Evolutionary conservation across 2,113 vertebrate genomes (phyloP), one percentile per base, ranked within the genome.

Genomic region (Rissa tridactyla): DNA sequence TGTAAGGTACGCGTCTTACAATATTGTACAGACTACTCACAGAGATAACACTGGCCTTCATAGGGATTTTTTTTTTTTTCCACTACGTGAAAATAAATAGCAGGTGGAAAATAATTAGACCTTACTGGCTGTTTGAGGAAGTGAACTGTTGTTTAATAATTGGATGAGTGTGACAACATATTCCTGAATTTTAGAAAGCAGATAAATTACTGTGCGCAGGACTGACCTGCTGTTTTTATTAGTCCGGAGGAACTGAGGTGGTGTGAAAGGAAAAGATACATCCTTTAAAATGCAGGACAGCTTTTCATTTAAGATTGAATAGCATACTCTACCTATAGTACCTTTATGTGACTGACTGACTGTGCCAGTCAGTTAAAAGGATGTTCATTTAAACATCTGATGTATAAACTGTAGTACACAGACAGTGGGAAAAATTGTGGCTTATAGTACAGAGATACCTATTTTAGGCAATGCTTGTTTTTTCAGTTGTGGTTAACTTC

Each of bases 141-240:
- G 90, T 95, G 80, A 96, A 75, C 65, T 95, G 77, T 95, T 96
- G 88, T 98, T 97, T 77, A 94, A 85, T 88, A 91, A 93, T 81
- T 17, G 6, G 62, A 46, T 55, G 44, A 73, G 60, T 82, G 49
- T 36, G 86, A 89, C 79, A 91, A 86, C 75, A 87, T 75, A 61
- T 62, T 95, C 54, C 88, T 83, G 84, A 94, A 29, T 96, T 97
- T 93, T 71, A 72, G 72, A 96, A 97, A 82, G 88, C 82, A 90
- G 89, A 86, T 93, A 90, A 94, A 96, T 93, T 60, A 80, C 81
- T 86, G 15, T 34, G 82, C 72, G 76, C 78, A 65, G 16, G 40
- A 88, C 26, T 94, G 77, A 51, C 77, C 79, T 80, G 89, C 72
- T 72, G 26, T 93, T 94, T 96, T 86, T 94, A 91, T 82, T 86